phyloP scores from a whole-genome alignment of 2,888 invertebrate species.

The Chloroclysta siterata region DNA sequence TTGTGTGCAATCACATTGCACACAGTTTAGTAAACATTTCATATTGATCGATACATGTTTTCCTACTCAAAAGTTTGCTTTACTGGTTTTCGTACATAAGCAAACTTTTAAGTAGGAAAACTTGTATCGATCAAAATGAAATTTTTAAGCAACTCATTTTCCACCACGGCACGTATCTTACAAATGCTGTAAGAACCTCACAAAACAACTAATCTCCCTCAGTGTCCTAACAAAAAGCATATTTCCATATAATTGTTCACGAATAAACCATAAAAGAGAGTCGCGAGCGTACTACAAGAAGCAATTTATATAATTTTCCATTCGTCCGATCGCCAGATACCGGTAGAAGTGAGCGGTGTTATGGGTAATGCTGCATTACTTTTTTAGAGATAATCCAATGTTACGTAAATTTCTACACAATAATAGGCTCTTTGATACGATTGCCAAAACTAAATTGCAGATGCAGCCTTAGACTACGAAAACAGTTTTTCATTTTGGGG shows the following conservation, averaged over 20 bases:
- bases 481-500: too few relatives aligned
- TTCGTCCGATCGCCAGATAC: conserved; percentile 70
- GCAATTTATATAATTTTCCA: conserved; percentile 76
- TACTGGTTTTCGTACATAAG: too few relatives aligned
- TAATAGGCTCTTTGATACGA: conserved; percentile 2
- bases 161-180: too few relatives aligned
- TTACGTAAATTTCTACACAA: conserved; percentile 55
- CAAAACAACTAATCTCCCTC: conserved; percentile 19
- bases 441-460: not conserved
- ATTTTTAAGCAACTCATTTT: too few relatives aligned
- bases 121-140: too few relatives aligned
- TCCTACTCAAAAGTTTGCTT: too few relatives aligned
- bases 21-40: too few relatives aligned
- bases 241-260: conserved; percentile 65
- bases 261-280: conserved; percentile 53
- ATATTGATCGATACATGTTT: too few relatives aligned
- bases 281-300: conserved; percentile 62
- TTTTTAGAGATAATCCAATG: conserved; percentile 55
- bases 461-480: not conserved
- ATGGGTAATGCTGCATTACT: conserved; percentile 66
- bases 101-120: too few relatives aligned
- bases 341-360: conserved; percentile 45
- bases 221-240: conserved; percentile 51
- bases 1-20: too few relatives aligned
- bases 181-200: conserved; percentile 13